phyloP scores from a whole-genome alignment of 1,140 invertebrate genomes.

The Chironomus tepperi region DNA sequence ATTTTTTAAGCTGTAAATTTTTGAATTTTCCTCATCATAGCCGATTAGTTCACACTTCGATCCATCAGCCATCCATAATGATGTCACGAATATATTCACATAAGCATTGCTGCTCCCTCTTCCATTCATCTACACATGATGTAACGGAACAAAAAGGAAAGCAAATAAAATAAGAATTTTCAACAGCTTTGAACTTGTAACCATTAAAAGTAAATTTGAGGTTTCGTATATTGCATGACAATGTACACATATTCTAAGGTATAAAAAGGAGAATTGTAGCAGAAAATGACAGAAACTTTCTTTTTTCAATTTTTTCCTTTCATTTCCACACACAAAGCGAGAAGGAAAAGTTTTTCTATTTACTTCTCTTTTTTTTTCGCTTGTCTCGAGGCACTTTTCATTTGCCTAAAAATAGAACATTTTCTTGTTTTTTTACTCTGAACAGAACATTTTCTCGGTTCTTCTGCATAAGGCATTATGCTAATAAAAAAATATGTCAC shows the following conservation, averaged over 20 bases:
- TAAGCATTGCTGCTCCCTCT: too few relatives aligned
- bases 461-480: neutral
- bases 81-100: too few relatives aligned
- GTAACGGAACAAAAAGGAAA: too few relatives aligned
- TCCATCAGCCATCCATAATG: too few relatives aligned
- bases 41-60: too few relatives aligned
- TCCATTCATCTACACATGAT: too few relatives aligned
- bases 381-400: neutral
- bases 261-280: neutral
- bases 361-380: neutral
- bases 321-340: neutral
- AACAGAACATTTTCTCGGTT: neutral
- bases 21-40: too few relatives aligned
- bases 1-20: too few relatives aligned
- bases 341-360: neutral
- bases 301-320: neutral
- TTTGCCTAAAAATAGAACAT: conserved; percentile 13
- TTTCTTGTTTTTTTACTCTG: too few relatives aligned
- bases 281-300: neutral
- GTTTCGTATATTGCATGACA: neutral
- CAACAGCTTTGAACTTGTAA: neutral
- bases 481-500: conserved; percentile 5
- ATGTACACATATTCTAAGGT: neutral
- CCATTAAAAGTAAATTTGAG: conserved; percentile 1
- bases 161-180: neutral